Base-by-base conservation (phyloP, 2,113 vertebrate genomes). In the Spheniscus mendiculus region DNA sequence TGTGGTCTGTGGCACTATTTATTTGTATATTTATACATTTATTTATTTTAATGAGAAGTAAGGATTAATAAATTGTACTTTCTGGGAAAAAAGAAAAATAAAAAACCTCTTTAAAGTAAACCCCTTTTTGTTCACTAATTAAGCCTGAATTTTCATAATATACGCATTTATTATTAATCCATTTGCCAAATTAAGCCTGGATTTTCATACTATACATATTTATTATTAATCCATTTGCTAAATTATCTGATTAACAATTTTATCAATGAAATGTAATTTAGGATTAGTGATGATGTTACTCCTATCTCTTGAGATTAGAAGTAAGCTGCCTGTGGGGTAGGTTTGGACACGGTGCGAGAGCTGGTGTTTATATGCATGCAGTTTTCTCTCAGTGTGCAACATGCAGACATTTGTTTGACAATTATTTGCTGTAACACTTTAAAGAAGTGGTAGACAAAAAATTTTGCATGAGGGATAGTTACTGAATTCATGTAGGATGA, bases 261-360 rank as follows among this genome's bases (percentile, higher is more conserved):
- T 87, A 87, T 74, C 61, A 88, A 50, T 92, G 22, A 93, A 96
- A 97, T 95, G 10, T 45, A 94, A 63, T 87, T 95, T 94, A 93
- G 15, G 49, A 72, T 93, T 93, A 86, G 53, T 97, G 66, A 66
- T 50, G 72, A 40, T 40, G 27, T 87, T 94, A n/a, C 15, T 73
- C 11, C 55, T 94, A 13, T 92, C 77, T 96, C 45, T 83, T 67
- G 79, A 96, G 73, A 71, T 89, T 67, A 83, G 65, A 85, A 69
- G 38, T 74, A 76, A 94, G 12, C 11, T 93, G 16, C 12, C 53
- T 87, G 58, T 42, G 47, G 21, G 87, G 18, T 92, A 78, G 52
- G 12, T 96, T 95, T 93, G 74, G 71, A 86, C 66, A 69, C 50
- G 5, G 9, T 93, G 42, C 19, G 10, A 77, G 26, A 44, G n/a